phyloP scores from a whole-genome alignment of 2,797 vertebrate genomes.

The Cichlasoma orientale region DNA sequence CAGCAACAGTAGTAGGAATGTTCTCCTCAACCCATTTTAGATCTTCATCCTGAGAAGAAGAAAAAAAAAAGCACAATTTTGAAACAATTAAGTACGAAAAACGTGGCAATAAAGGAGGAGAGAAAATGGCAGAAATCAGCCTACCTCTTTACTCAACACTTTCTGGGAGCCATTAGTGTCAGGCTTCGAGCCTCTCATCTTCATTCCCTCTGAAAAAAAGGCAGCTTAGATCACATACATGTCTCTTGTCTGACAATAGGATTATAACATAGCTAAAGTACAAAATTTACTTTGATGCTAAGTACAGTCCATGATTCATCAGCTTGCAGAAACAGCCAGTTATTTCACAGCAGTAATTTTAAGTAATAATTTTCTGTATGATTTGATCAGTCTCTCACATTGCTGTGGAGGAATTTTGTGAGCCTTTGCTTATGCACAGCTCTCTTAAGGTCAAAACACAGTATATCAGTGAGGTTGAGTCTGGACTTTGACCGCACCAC shows the following conservation, averaged over 20 bases:
- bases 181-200: constrained; percentile 93
- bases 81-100: not conserved
- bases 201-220: constrained; percentile 88
- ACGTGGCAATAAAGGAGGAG: not conserved
- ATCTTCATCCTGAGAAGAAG: constrained; percentile 93
- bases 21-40: constrained; percentile 98
- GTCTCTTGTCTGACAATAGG: not conserved
- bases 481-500: too few relatives aligned
- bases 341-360: too few relatives aligned
- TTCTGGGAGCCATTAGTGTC: constrained; percentile 91
- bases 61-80: constrained; percentile 23
- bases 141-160: constrained; percentile 87
- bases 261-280: not conserved
- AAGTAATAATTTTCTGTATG: too few relatives aligned
- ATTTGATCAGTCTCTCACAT: too few relatives aligned
- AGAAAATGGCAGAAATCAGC: constrained; percentile 33
- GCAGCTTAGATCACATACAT: not conserved
- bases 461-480: too few relatives aligned
- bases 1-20: constrained; percentile 93
- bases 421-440: too few relatives aligned
- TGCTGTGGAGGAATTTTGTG: too few relatives aligned
- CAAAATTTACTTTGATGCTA: too few relatives aligned
- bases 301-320: too few relatives aligned
- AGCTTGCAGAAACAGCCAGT: too few relatives aligned
- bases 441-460: too few relatives aligned